These are phyloP conservation scores for Aphrophora alni DNA, from an alignment of 2,888 invertebrate genomes.

Conservation along the genomic window DNA sequence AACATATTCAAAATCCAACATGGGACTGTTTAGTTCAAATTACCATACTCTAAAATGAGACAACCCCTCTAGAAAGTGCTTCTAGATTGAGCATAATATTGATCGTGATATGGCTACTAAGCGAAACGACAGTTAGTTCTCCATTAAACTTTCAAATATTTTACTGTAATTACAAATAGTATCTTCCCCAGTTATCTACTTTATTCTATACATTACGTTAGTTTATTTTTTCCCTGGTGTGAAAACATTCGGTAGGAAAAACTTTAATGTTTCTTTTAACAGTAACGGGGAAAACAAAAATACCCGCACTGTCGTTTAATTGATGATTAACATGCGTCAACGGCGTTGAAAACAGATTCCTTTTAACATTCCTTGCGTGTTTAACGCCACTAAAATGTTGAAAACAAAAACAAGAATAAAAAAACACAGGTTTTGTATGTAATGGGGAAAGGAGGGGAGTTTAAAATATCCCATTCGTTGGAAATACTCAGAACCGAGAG, in stretches of 20 bases:
- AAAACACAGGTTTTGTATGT: neutral
- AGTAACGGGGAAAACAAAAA: neutral
- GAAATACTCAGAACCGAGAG: neutral
- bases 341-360: neutral
- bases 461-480: conserved; percentile 2
- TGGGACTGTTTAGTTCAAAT: no score
- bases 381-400: neutral
- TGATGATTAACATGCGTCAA: neutral
- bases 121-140: no score
- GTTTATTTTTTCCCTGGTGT: no score
- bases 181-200: no score
- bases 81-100: no score
- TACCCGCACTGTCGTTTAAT: neutral
- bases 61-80: no score
- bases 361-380: neutral
- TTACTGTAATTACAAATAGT: no score
- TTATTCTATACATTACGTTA: no score
- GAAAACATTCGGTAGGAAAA: neutral
- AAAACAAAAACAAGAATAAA: neutral
- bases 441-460: neutral
- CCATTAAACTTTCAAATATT: no score
- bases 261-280: neutral
- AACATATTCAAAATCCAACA: no score
- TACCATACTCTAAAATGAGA: no score
- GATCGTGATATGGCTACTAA: no score